These are phyloP conservation scores for Atherix ibis DNA, from an alignment of 2,888 invertebrate species.

Conservation along the genomic window DNA sequence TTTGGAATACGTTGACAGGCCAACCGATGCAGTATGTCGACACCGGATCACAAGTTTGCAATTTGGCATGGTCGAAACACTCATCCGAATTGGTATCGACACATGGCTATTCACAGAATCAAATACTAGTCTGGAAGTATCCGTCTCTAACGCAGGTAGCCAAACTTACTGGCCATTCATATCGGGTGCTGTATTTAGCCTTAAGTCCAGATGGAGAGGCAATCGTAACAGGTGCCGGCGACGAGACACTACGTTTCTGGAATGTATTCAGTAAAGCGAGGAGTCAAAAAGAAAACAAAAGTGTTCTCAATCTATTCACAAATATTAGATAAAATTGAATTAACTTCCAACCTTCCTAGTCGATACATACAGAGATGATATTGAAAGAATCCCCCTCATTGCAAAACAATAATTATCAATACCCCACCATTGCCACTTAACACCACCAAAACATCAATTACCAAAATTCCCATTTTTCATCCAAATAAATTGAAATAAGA, in stretches of 20 bases:
- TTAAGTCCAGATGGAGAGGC: slow-evolving; percentile 97
- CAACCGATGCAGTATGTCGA: slow-evolving; percentile 98
- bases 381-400: too few relatives aligned
- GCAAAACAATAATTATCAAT: too few relatives aligned
- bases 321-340: slow-evolving; percentile 67
- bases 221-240: slow-evolving; percentile 97
- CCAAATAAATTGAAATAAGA: too few relatives aligned
- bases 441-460: too few relatives aligned
- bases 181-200: slow-evolving; percentile 87
- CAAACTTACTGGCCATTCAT: slow-evolving; percentile 92
- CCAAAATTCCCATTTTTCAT: too few relatives aligned
- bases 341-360: too few relatives aligned
- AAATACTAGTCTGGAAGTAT: slow-evolving; percentile 98
- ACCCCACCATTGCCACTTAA: too few relatives aligned
- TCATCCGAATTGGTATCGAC: slow-evolving; percentile 95
- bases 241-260: slow-evolving; percentile 96
- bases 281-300: slow-evolving; percentile 85
- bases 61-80: slow-evolving; percentile 97
- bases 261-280: slow-evolving; percentile 97
- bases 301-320: slow-evolving; percentile 82
- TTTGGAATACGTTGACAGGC: slow-evolving; percentile 97
- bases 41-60: slow-evolving; percentile 95
- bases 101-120: slow-evolving; percentile 97
- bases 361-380: too few relatives aligned
- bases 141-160: slow-evolving; percentile 94